Evolutionary conservation across 2,113 vertebrate species (phyloP), one percentile per base, ranked within the genome.

Genomic region (Zosterops borbonicus): DNA sequence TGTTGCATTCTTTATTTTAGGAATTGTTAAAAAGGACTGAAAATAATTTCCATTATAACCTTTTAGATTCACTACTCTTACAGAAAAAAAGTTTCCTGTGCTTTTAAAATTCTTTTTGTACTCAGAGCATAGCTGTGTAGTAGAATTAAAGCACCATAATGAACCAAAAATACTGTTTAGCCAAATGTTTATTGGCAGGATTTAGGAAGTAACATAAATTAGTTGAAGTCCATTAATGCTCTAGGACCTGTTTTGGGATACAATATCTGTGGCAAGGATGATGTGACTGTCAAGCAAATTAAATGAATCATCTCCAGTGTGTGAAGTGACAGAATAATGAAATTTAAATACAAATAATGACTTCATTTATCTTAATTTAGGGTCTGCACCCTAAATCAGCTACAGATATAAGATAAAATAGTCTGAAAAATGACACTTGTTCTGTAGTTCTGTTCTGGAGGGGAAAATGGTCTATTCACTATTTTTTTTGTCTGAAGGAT

Each of bases 121-220:
- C n/a, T 92, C 28, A 25, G 49, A 88, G 19, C 5, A 37, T 4
- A 18, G 20, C 44, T 86, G 14, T 46, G 22, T 55, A 74, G 70
- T 90, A 90, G 83, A 90, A 83, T 42, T 81, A 94, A 74, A 92
- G 62, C 59, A 74, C 27, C 12, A 6, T 64, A 86, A 90, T 47
- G 77, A 93, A 87, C 50, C 27, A 74, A 41, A 83, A 91, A 41
- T 39, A 89, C 7, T 27, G 11, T 60, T 96, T 46, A 78, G 49
- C 46, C 49, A 89, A 92, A 71, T 2, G 7, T 80, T 94, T 96
- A 77, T 42, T 96, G 86, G 39, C 5, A 17, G n/a, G 18, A 62
- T 77, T 79, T 90, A 83, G 85, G 83, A 96, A 87, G 53, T 64
- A 91, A 77, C n/a, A 95, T 92, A 71, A 95, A 96, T 95, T 82